A percentile compares a stretch with the other conserved stretches of the same genome.
Evolutionary conservation across 2,797 vertebrate genomes (phyloP).

Genomic region (Anisognathus igniventris): DNA sequence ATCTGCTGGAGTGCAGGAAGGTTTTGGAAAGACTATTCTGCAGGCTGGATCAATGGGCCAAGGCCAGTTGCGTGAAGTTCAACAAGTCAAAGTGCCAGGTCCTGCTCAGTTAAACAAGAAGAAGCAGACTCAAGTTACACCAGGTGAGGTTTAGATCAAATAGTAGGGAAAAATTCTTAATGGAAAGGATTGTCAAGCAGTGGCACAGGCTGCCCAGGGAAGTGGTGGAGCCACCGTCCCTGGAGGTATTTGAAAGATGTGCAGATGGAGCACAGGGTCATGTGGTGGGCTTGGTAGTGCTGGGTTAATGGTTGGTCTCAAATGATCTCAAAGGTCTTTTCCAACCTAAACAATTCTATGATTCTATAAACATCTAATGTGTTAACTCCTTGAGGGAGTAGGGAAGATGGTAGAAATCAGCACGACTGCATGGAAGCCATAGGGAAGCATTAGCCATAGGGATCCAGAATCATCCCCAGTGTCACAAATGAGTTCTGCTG

Average conservation of each 20-base stretch:
- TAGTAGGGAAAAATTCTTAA: not conserved
- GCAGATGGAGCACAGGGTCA: not conserved
- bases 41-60: not conserved
- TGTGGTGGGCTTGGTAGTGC: not conserved
- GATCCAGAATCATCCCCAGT: not conserved
- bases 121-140: not conserved
- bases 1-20: not conserved
- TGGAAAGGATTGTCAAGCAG: not conserved
- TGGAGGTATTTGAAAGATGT: not conserved
- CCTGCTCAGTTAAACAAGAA: not conserved
- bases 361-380: not conserved
- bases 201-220: not conserved
- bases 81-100: not conserved
- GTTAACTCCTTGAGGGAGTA: not conserved
- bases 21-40: not conserved
- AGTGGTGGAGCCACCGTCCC: not conserved
- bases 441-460: not conserved
- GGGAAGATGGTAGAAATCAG: not conserved
- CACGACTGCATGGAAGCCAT: not conserved
- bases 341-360: not conserved
- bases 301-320: not conserved
- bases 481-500: not conserved
- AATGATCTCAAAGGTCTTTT: not conserved
- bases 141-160: not conserved
- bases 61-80: not conserved